A percentile compares a stretch with the other conserved stretches of the same genome.
These are phyloP conservation scores for Indicator indicator DNA, from an alignment of 2,113 vertebrate genomes.

Conservation along the genomic window DNA sequence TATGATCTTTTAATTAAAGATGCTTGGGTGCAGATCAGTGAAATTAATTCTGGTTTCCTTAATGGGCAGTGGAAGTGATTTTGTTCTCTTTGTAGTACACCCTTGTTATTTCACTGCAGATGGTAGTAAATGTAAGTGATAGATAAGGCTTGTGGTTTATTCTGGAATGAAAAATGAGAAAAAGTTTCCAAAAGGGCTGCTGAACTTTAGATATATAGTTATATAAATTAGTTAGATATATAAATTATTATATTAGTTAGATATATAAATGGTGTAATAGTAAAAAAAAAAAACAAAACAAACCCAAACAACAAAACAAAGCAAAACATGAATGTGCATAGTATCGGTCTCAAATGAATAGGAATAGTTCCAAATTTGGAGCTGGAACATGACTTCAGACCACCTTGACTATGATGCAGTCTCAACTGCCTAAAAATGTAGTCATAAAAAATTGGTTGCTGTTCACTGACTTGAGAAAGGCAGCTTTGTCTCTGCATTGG, in stretches of 20 bases:
- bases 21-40: slow-evolving; percentile 7
- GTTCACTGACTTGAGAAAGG: background rate
- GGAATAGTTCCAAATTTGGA: background rate
- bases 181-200: background rate
- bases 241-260: background rate
- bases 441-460: background rate
- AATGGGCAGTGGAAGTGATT: slow-evolving; percentile 14
- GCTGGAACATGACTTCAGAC: background rate
- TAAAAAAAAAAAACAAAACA: background rate
- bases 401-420: background rate
- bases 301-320: background rate
- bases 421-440: background rate
- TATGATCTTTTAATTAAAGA: slow-evolving; percentile 60
- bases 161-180: background rate
- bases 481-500: background rate
- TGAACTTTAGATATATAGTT: background rate
- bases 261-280: background rate
- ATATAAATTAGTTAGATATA: background rate
- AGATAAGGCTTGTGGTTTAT: background rate
- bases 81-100: slow-evolving; percentile 24
- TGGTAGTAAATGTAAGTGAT: background rate
- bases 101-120: slow-evolving; percentile 18
- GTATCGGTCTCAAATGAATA: background rate
- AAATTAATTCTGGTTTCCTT: slow-evolving; percentile 54
- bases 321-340: background rate